Evolutionary conservation across 1,140 invertebrate species (phyloP), one percentile per base, ranked within the genome.

Genomic region (Manduca sexta): DNA sequence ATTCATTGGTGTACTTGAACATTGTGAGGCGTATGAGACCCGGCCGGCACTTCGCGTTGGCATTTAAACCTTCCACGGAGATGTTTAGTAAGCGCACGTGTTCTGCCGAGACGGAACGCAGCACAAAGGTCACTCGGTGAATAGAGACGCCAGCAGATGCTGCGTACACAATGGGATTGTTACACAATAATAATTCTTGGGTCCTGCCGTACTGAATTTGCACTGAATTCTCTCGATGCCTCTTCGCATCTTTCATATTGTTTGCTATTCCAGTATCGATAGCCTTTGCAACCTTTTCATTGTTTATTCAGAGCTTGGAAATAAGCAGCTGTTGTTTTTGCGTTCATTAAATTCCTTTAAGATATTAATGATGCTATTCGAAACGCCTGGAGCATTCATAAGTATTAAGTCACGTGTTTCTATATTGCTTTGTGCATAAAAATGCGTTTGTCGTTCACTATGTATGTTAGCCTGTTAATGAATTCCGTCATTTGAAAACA

Each of bases 21-120:
- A 26, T 1, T 26, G 21, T 26, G 4, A 5, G 21, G 21, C 21
- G 21, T 26, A 26, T 26, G 8, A 8, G 8, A 2, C 7, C 21
- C 2, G 21, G 21, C 7, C 21, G n/a, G n/a, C n/a, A n/a, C n/a
- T n/a, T n/a, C 21, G 34, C 14, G n/a, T 35, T 59, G 57, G 40
- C 54, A 53, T 64, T 59, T 56, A 60, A 64, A 47, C 33, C 37
- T 52, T 46, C 41, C 41, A 51, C 55, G 52, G 39, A 38, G 45
- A 52, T 50, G 45, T 68, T 59, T 64, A 56, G 58, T 54, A 64
- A 68, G 38, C 50, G 65, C 70, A 70, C 65, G 65, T 74, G 69
- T 64, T 65, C 37, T 42, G 16, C 31, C 26, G 40, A 49, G 40
- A 39, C 52, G 50, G 35, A 54, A 60, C 58, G 56, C 56, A 33